Base-by-base conservation (phyloP, 2,797 vertebrate species). In the Glossophaga mutica region DNA sequence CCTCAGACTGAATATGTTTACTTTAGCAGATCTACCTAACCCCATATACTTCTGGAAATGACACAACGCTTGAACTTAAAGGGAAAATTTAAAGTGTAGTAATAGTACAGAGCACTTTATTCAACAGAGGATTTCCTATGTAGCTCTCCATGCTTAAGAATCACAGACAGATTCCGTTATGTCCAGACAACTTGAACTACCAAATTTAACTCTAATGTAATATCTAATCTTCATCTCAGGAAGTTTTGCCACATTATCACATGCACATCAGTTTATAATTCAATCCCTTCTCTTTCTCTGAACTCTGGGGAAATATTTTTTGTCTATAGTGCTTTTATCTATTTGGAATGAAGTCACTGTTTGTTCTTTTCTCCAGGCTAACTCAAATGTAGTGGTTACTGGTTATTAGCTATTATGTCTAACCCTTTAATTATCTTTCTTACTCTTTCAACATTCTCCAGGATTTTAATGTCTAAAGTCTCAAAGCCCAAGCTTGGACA, bases 361-460 rank as follows among this genome's bases (percentile, higher is more conserved):
- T 76, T 89, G 21, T 73, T 86, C 81, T 96, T 62, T 90, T 68
- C 62, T 93, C n/a, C 59, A 77, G 44, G 24, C 65, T 82, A 76
- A 93, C 21, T 95, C 46, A 73, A 87, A 42, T 70, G 44, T 22
- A 52, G 16, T 78, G 42, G 16, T 39, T 57, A 81, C 73, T 16
- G 24, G 71, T 34, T 39, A 70, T 70, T 79, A 83, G 76, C 44
- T 87, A 71, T 73, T 89, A 77, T 87, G 83, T 88, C 84, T 91
- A 78, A 85, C 65, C 59, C 78, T 92, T 93, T 94, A 79, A 70
- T 96, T 94, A 95, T 91, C 89, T 57, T 70, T 50, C 16, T 68
- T 74, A 39, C 34, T 50, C 62, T 94, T 87, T 95, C 88, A 96
- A 77, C 87, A 48, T 78, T 90, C 68, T 92, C 83, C 70, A 86